Percentiles rank a stretch among this genome's conserved stretches.
phyloP scores from a whole-genome alignment of 2,888 invertebrate genomes.

The Eueremaeus valkanovi region DNA sequence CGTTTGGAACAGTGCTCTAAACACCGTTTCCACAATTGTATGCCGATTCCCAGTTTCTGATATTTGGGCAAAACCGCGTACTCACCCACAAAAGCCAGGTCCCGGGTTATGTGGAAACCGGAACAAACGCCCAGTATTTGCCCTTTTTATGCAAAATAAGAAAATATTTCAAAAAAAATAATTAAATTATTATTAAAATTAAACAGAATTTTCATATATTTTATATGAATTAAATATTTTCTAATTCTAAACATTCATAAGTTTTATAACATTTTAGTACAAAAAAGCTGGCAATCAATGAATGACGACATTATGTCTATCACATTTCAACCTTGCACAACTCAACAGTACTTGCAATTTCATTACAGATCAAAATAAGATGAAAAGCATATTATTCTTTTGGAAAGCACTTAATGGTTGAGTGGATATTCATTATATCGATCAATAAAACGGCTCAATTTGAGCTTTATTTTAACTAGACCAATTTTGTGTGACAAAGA shows the following conservation, averaged over 20 bases:
- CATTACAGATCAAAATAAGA: too few species aligned
- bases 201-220: neutral
- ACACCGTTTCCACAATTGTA: slow-evolving; percentile 33
- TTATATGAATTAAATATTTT: neutral
- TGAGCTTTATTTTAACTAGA: too few species aligned
- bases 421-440: too few species aligned
- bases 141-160: neutral
- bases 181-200: neutral
- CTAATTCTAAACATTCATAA: neutral
- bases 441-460: too few species aligned
- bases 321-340: too few species aligned
- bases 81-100: slow-evolving; percentile 37
- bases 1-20: slow-evolving; percentile 37
- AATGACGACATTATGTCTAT: too few species aligned
- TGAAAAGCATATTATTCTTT: too few species aligned
- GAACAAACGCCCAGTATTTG: slow-evolving; percentile 37
- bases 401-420: too few species aligned
- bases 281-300: neutral
- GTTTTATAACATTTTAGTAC: neutral
- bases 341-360: too few species aligned
- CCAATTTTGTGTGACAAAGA: too few species aligned
- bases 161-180: neutral
- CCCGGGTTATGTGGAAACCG: slow-evolving; percentile 25
- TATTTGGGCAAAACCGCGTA: slow-evolving; percentile 38
- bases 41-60: slow-evolving; percentile 37